A percentile compares a stretch with the other conserved stretches of the same genome.
phyloP scores from a whole-genome alignment of 2,888 invertebrate genomes.

The Mythimna impura region DNA sequence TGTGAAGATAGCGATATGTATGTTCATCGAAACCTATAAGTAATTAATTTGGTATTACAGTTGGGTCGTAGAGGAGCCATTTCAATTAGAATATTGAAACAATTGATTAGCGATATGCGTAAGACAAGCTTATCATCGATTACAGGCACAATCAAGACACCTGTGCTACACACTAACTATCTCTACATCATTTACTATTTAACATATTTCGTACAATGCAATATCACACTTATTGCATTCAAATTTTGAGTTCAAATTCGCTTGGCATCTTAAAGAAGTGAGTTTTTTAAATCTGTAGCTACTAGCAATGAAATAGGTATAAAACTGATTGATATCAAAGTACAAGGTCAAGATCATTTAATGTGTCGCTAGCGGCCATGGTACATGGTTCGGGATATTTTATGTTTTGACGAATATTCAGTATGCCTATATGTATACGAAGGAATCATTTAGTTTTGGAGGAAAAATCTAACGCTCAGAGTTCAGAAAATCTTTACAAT shows the following conservation, averaged over 20 bases:
- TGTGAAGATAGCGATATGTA: too few relatives aligned
- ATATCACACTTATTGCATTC: background rate
- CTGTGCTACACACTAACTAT: constrained; percentile 22
- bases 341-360: constrained; percentile 55
- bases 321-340: constrained; percentile 30
- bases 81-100: background rate
- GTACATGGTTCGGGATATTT: background rate
- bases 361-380: background rate
- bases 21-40: too few relatives aligned
- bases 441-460: background rate
- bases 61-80: background rate
- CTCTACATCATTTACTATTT: constrained; percentile 6
- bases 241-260: constrained; percentile 2
- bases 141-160: constrained; percentile 34
- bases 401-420: background rate
- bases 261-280: background rate
- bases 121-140: constrained; percentile 29
- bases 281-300: background rate
- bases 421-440: background rate
- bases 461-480: background rate
- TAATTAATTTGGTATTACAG: too few relatives aligned
- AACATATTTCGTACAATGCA: background rate
- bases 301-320: constrained; percentile 10
- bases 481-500: too few relatives aligned
- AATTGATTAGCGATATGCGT: constrained; percentile 1